Conservation (phyloP, 2,888 invertebrate species). For the Cistogaster globosa region DNA sequence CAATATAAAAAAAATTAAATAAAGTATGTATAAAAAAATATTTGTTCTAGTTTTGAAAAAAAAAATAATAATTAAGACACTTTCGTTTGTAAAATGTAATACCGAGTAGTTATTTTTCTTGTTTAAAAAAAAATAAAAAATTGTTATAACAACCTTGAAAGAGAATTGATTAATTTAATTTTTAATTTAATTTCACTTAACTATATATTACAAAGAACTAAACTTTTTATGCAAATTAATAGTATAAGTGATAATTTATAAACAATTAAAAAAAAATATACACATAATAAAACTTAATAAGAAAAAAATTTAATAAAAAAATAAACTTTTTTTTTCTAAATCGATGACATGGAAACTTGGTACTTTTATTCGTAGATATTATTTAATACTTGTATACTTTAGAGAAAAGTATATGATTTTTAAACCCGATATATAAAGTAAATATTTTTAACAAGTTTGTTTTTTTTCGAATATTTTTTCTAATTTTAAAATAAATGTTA, state of each 20-base stretch:
- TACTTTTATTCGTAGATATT: background rate
- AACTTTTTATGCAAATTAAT: constrained; percentile 39
- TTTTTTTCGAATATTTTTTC: background rate
- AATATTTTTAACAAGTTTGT: background rate
- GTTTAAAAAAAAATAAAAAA: constrained; percentile 32
- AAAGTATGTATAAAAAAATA: constrained; percentile 50
- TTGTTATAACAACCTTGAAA: constrained; percentile 63
- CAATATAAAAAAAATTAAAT: constrained; percentile 26
- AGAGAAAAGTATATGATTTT: background rate
- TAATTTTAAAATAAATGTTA: no score
- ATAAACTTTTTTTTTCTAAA: background rate
- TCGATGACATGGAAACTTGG: constrained; percentile 28
- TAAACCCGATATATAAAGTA: background rate
- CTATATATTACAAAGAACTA: constrained; percentile 54
- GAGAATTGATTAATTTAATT: constrained; percentile 50
- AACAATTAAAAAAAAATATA: constrained; percentile 60
- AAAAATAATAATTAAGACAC: constrained; percentile 59
- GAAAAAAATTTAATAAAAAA: constrained; percentile 9
- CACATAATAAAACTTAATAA: constrained; percentile 50
- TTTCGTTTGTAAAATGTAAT: constrained; percentile 54
- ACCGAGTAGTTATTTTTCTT: constrained; percentile 42
- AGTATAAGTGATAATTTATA: constrained; percentile 52
- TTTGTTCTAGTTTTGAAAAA: constrained; percentile 64
- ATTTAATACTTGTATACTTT: background rate
- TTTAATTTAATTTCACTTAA: constrained; percentile 52